Conservation (phyloP, 1,140 invertebrate genomes). For the Acromyrmex heyeri region DNA sequence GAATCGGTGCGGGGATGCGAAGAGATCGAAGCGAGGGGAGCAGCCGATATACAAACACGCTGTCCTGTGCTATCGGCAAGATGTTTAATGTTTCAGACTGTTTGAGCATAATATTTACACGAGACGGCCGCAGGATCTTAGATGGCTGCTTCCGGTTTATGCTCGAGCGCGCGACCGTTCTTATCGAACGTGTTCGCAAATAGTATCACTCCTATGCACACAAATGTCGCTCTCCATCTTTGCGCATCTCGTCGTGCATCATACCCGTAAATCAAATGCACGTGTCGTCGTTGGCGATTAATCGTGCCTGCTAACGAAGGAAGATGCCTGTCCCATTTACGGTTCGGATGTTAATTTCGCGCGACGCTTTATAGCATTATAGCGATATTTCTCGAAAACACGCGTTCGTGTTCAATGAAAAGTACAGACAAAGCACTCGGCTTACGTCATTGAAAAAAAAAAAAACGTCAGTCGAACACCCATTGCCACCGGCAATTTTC, state of each 20-base stretch:
- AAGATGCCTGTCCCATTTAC: constrained; percentile 26
- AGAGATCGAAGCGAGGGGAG: constrained; percentile 28
- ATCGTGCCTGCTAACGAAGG: neutral
- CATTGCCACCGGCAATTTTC: neutral
- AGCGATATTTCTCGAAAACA: constrained; percentile 22
- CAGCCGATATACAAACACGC: constrained; percentile 73
- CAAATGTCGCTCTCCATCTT: constrained; percentile 11
- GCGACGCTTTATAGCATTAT: neutral
- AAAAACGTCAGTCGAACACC: constrained; percentile 9
- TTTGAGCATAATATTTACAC: constrained; percentile 83
- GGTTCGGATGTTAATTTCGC: constrained; percentile 26
- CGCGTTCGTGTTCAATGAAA: neutral
- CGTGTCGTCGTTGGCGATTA: constrained; percentile 54
- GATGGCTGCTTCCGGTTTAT: constrained; percentile 69
- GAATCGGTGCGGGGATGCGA: constrained; percentile 15
- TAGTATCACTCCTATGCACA: constrained; percentile 60
- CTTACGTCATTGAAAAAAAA: neutral
- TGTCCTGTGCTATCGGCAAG: constrained; percentile 74
- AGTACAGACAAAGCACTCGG: neutral
- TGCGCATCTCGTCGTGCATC: neutral
- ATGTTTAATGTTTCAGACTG: constrained; percentile 80
- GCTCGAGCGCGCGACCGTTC: constrained; percentile 39
- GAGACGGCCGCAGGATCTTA: constrained; percentile 67
- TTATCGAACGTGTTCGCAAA: constrained; percentile 70
- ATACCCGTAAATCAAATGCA: constrained; percentile 38